Evolutionary conservation across 2,797 vertebrate species (phyloP), one percentile per base, ranked within the genome.

Genomic region (Onychomys torridus): DNA sequence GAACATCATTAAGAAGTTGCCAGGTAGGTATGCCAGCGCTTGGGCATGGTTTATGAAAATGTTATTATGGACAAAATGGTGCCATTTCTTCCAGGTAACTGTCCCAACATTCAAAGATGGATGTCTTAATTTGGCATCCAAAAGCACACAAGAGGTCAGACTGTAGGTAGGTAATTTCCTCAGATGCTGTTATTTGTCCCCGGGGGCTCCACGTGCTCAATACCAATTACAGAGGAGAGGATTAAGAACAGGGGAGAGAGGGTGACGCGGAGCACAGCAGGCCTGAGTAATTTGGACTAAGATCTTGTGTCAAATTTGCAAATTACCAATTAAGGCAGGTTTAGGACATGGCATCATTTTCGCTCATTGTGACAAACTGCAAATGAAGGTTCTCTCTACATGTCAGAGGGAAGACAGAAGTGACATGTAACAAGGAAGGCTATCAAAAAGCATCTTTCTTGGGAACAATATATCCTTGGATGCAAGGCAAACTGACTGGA

Each of bases 101-200:
- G 91, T 93, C 92, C 63, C 77, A 93, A 90, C 19, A 78, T 46
- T 79, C 81, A 77, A 97, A 94, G 93, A 95, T 37, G 61, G 43
- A 97, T 96, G 82, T 92, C 93, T 97, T 96, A 57, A 95, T 97
- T 97, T 96, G 95, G 79, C 95, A 96, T 91, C 86, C 79, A 89
- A 95, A 97, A 88, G 67, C 87, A 86, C 55, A 55, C 13, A 17
- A 52, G 91, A 91, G 83, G 90, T 97, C 93, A 88, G 71, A 71
- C 65, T 88, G 29, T 65, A 40, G 29, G 55, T 84, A 95, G 94
- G 96, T 90, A 92, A 97, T 97, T 96, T 98, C 90, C 91, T 97
- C 96, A 4, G 2, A 98, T 91, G 86, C 87, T 90, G 94, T 96
- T 96, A 57, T 93, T 95, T 97, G 87, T 96, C 95, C 79, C 63